A percentile compares a stretch with the other conserved stretches of the same genome.
These are phyloP conservation scores for Psittacus erithacus DNA, from an alignment of 2,113 vertebrate species.

Conservation along the genomic window DNA sequence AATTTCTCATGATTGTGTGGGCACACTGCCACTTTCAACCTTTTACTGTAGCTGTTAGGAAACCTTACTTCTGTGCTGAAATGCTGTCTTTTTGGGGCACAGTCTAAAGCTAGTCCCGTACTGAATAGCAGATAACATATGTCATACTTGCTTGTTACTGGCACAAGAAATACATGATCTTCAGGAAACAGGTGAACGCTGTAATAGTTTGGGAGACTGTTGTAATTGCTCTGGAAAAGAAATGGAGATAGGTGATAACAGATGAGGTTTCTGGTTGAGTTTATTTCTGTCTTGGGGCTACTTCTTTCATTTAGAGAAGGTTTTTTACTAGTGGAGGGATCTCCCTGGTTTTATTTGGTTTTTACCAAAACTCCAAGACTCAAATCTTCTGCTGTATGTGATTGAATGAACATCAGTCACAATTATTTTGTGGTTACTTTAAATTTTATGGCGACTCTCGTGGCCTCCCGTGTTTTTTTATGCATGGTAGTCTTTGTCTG, in stretches of 20 bases:
- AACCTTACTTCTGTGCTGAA: not conserved
- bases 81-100: not conserved
- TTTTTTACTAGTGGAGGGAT: not conserved
- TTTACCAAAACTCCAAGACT: not conserved
- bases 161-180: not conserved
- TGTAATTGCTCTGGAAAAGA: not conserved
- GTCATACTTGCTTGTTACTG: not conserved
- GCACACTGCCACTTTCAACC: not conserved
- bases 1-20: not conserved
- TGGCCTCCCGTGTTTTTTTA: not conserved
- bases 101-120: not conserved
- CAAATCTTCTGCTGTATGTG: not conserved
- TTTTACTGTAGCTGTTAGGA: not conserved
- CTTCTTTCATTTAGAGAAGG: not conserved
- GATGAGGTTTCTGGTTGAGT: not conserved
- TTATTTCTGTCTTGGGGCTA: not conserved
- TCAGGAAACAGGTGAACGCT: not conserved
- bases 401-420: not conserved
- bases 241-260: not conserved
- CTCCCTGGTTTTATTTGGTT: not conserved
- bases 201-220: not conserved
- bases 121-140: not conserved
- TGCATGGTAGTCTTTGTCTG: not conserved
- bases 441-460: rapidly evolving
- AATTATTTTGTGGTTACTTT: not conserved